Percentiles rank a stretch among this genome's conserved stretches.
Conservation (phyloP, 2,797 vertebrate species). For the Ptychobarbus kaznakovi region DNA sequence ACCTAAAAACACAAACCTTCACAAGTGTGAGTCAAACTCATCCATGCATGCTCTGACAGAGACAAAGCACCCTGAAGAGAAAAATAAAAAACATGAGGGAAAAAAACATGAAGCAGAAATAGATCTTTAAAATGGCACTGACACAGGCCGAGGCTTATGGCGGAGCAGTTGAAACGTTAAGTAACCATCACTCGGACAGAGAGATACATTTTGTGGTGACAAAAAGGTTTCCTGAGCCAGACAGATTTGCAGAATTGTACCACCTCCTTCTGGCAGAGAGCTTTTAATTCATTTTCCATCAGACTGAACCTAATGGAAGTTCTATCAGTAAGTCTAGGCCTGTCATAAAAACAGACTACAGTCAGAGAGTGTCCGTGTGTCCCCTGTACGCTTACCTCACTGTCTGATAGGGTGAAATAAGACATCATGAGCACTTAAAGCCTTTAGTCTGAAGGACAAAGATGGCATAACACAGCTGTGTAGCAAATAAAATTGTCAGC, state of each 20-base stretch:
- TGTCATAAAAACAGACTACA: slow-evolving; percentile 33
- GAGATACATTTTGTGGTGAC: slow-evolving; percentile 55
- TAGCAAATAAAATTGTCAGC: neutral
- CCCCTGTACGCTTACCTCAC: slow-evolving; percentile 38
- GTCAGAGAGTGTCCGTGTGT: slow-evolving; percentile 12
- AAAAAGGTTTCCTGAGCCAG: slow-evolving; percentile 53
- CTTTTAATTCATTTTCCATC: slow-evolving; percentile 65
- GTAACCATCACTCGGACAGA: slow-evolving; percentile 53
- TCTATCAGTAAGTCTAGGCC: slow-evolving; percentile 49
- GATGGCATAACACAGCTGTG: neutral
- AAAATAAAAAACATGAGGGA: neutral
- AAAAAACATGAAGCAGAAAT: slow-evolving; percentile 12
- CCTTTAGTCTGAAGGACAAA: slow-evolving; percentile 17
- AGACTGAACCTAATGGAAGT: slow-evolving; percentile 57
- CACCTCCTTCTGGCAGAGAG: slow-evolving; percentile 55
- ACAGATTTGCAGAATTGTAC: slow-evolving; percentile 54
- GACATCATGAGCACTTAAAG: slow-evolving; percentile 35
- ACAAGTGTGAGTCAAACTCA: slow-evolving; percentile 31
- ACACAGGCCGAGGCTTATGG: slow-evolving; percentile 29
- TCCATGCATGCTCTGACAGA: neutral
- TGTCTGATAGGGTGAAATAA: slow-evolving; percentile 37
- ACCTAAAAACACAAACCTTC: neutral
- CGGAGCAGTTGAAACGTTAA: slow-evolving; percentile 43
- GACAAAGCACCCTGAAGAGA: slow-evolving; percentile 29
- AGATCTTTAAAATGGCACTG: slow-evolving; percentile 46